Base-by-base conservation (phyloP, 53 echinoderm and acorn worm species). In the Crossaster papposus region DNA sequence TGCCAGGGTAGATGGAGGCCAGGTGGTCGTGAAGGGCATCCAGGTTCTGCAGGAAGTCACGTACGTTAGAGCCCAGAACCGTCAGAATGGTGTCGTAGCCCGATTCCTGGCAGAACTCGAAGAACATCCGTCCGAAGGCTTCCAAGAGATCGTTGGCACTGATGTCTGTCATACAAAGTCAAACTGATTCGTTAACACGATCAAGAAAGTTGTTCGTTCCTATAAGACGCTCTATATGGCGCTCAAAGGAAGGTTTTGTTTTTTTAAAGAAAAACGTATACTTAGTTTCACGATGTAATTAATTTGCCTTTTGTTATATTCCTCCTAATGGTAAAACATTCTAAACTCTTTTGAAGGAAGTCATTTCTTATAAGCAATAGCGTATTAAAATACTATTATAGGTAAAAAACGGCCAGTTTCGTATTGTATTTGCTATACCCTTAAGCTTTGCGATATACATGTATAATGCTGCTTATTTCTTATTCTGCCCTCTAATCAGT, bases 21-120 rank as follows among this genome's bases (percentile, higher is more conserved):
- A 97, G 81, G 54, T 97, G 97, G 64, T 97, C 97, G 70, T 97
- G 97, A 34, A 97, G 97, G 31, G 97, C 97, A 35, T 97, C 97
- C 1, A 97, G 93, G 77, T 97, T 97, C 93, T 97, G 94, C 70
- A 94, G 89, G 90, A 97, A 97, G 88, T 95, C 92, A 22, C 93
- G 93, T 26, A 95, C 95, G 81, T 94, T 97, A 34, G 97, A 97
- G 6, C 97, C 97, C 50, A 95, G 92, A 5, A 97, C 97, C 17
- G 91, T 95, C 64, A 97, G 89, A 72, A 97, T 97, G 58, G 93
- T 95, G 65, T 97, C 97, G 90, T 97, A 97, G 82, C 97, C 97
- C 6, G 97, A 97, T 92, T 97, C 97, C 54, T 93, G 94, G 83
- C 97, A 97, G 85, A 97, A 97, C 28, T 94, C 91, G 89, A 97